Percentiles rank a stretch among this genome's conserved stretches.
Evolutionary conservation across 1,140 invertebrate species (phyloP).

Genomic region (Drosophila malerkotliana): DNA sequence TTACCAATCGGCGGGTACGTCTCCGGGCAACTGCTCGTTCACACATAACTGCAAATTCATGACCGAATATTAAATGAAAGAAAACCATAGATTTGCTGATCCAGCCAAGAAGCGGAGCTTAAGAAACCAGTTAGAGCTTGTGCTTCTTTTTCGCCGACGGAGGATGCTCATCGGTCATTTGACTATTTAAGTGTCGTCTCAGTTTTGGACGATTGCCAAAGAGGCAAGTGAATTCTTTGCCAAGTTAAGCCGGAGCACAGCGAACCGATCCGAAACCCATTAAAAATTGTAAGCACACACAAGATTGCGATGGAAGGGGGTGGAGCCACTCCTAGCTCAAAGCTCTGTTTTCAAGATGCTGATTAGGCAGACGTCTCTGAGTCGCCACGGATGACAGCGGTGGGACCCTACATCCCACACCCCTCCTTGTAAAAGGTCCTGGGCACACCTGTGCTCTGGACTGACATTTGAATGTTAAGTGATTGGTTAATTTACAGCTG

Average conservation of each 20-base stretch:
- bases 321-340: not conserved
- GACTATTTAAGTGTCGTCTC: conserved; percentile 61
- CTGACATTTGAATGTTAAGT: conserved; percentile 75
- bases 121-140: conserved; percentile 58
- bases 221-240: conserved; percentile 33
- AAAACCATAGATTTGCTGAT: conserved; percentile 30
- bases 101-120: not conserved
- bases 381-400: conserved; percentile 49
- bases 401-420: not conserved
- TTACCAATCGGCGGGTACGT: conserved; percentile 22
- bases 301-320: not conserved
- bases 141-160: conserved; percentile 3
- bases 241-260: conserved; percentile 15
- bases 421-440: conserved; percentile 12
- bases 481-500: conserved; percentile 70
- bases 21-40: conserved; percentile 40
- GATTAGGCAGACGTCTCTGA: conserved; percentile 60
- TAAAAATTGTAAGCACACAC: conserved; percentile 43
- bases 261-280: conserved; percentile 46
- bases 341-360: conserved; percentile 28
- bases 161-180: conserved; percentile 60
- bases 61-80: conserved; percentile 68
- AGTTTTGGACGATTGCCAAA: conserved; percentile 34
- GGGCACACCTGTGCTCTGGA: conserved; percentile 35
- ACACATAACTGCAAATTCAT: conserved; percentile 78